Conservation (phyloP, 2,797 vertebrate species). For the Crocidura indochinensis region DNA sequence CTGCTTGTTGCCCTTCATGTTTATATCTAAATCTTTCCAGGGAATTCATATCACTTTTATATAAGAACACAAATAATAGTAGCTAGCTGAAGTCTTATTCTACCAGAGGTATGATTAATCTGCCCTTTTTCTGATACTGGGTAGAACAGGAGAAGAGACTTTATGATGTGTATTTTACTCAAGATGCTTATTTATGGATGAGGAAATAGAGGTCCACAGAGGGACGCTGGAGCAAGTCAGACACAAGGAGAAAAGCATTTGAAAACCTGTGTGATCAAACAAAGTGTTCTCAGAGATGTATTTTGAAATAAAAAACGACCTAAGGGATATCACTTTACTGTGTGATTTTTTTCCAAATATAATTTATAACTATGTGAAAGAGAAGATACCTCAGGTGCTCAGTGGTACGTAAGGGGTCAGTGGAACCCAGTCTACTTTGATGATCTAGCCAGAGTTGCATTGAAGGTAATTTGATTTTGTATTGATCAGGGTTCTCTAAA, state of each 20-base stretch:
- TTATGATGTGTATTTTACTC: not conserved
- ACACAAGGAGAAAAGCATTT: not conserved
- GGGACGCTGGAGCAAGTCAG: not conserved
- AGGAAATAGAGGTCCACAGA: not conserved
- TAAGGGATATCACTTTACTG: not conserved
- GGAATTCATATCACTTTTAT: constrained; percentile 38
- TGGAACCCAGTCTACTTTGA: not conserved
- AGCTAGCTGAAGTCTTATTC: constrained; percentile 15
- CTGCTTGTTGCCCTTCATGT: not conserved
- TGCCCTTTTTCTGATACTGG: not conserved
- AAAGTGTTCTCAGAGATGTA: not conserved
- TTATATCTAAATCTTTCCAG: constrained; percentile 59
- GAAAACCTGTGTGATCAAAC: not conserved
- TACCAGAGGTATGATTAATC: not conserved
- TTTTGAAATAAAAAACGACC: constrained; percentile 31
- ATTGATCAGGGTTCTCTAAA: not conserved
- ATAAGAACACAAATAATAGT: constrained; percentile 22
- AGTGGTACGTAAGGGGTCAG: not conserved
- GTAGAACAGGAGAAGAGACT: not conserved
- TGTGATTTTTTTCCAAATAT: not conserved
- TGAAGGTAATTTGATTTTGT: constrained; percentile 41
- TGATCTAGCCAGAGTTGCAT: not conserved
- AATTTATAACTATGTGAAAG: not conserved
- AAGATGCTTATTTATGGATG: constrained; percentile 15
- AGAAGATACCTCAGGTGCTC: not conserved